Base-by-base conservation (phyloP, 2,113 vertebrate species). In the Vidua chalybeata region DNA sequence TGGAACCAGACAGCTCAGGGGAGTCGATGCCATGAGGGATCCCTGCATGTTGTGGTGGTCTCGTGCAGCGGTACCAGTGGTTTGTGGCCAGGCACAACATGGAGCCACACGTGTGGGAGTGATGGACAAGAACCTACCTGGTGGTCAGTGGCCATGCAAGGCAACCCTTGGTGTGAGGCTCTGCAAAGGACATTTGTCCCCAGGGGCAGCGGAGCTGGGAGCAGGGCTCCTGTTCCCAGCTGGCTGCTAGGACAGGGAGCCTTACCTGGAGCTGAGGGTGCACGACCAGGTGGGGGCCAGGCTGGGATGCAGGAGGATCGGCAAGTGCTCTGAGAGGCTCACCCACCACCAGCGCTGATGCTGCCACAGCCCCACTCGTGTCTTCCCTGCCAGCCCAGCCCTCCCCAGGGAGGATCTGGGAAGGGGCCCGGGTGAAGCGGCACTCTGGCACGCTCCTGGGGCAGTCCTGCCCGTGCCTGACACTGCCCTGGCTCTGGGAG, bases 401-500 rank as follows among this genome's bases (percentile, higher is more conserved):
- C 61, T 41, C 66, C 62, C 51, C 3, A 3, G 63, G 33, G 41
- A 77, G 66, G 54, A 41, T 63, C 24, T 56, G 76, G 89, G 74
- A 89, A 90, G 56, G 84, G 59, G 16, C 67, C 51, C 24, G 28
- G 69, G 64, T 8, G 35, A 58, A 72, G 49, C 0, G 0, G 86
- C 63, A 62, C 68, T 59, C 55, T 78, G 89, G 72, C 2, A 4
- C 54, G 28, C 49, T 77, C 58, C 85, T 2, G 4, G 74, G 73
- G 55, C 77, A 62, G 74, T 66, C 33, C 43, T 71, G 79, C 51
- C 92, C 4, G 0, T 3, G 18, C 54, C 59, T 41, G 16, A 19
- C 7, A 9, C 87, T 9, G 10, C 71, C 66, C 58, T 72, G 94
- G 74, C 86, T 66, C 94, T 89, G 95, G 85, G 94, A 94, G 87